These are phyloP conservation scores for Stenurella melanura DNA, from an alignment of 2,888 invertebrate genomes.

Conservation along the genomic window DNA sequence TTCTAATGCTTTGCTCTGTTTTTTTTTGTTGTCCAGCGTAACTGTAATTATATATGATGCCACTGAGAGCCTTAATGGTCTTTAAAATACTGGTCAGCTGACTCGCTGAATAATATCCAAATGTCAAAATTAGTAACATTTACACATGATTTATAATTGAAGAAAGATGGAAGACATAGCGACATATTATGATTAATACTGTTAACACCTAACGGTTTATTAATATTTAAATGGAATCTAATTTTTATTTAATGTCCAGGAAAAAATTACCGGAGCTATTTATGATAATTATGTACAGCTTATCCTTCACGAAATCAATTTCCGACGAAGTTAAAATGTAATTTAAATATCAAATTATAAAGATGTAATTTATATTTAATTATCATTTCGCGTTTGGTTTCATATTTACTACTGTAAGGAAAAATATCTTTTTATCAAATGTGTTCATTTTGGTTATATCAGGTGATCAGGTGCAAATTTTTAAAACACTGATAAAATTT, in stretches of 20 bases:
- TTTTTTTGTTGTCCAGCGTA: not conserved
- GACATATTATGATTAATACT: not conserved
- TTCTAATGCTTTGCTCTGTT: not conserved
- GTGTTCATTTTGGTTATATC: too few species aligned
- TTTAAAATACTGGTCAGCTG: not conserved
- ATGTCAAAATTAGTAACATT: not conserved
- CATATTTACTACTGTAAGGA: too few species aligned
- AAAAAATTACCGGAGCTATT: not conserved
- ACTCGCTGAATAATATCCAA: not conserved
- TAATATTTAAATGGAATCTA: not conserved
- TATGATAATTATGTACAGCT: not conserved
- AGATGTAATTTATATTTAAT: too few species aligned
- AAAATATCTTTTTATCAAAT: too few species aligned
- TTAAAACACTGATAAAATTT: too few species aligned
- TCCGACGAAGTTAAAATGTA: not conserved
- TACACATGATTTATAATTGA: not conserved
- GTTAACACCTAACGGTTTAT: conserved; percentile 1
- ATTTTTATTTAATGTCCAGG: not conserved
- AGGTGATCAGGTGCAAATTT: too few species aligned
- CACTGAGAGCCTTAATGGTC: not conserved
- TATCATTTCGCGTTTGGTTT: too few species aligned
- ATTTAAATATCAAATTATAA: not conserved
- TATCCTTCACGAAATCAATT: conserved; percentile 2
- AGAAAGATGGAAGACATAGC: not conserved
- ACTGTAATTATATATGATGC: not conserved